Percentiles rank a stretch among this genome's conserved stretches.
Evolutionary conservation across 1,140 invertebrate species (phyloP).

Genomic region (Drosophila bocqueti): DNA sequence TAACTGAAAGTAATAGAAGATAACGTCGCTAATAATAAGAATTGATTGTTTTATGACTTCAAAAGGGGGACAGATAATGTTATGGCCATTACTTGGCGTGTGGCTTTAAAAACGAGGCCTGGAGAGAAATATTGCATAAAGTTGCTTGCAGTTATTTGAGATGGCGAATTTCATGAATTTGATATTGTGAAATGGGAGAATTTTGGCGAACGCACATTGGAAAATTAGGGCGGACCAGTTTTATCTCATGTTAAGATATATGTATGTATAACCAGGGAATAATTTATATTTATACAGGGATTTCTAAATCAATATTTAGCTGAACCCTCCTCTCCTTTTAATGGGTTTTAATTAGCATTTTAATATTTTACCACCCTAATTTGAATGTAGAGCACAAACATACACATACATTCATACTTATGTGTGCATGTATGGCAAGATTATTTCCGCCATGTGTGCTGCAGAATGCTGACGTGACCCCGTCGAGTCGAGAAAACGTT

Average conservation of each 20-base stretch:
- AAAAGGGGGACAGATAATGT: conserved; percentile 9
- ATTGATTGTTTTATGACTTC: conserved; percentile 11
- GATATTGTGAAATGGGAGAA: not conserved
- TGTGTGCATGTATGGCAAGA: conserved; percentile 10
- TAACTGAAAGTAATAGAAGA: conserved; percentile 35
- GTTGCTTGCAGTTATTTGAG: not conserved
- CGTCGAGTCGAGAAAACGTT: not conserved
- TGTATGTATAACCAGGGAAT: no score
- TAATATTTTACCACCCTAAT: not conserved
- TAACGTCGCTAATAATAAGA: conserved; percentile 13
- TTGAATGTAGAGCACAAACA: not conserved
- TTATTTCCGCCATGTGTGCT: conserved; percentile 36
- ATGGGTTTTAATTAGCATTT: not conserved
- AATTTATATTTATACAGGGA: no score
- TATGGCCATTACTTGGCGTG: not conserved
- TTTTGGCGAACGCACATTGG: not conserved
- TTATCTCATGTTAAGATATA: not conserved
- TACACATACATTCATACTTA: conserved; percentile 2
- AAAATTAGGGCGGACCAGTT: conserved; percentile 1
- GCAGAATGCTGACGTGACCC: conserved; percentile 44
- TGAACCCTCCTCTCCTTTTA: no score
- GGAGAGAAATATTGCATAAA: conserved; percentile 13
- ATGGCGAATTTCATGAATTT: not conserved
- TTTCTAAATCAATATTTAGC: no score
- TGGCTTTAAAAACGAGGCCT: conserved; percentile 6